Conservation (phyloP, 2,888 invertebrate genomes). For the Coleophora deauratella region DNA sequence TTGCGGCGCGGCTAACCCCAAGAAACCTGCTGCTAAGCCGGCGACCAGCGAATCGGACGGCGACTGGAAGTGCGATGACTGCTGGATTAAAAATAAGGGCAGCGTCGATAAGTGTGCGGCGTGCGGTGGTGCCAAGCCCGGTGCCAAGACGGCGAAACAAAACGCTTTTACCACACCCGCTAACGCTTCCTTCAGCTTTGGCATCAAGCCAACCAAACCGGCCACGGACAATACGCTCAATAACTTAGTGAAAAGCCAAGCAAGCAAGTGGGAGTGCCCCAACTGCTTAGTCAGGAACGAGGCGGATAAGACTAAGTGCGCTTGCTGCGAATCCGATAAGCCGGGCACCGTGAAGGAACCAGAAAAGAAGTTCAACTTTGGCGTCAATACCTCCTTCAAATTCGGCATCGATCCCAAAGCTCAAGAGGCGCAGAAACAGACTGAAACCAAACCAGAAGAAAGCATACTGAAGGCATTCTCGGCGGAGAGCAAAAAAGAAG, state of each 20-base stretch:
- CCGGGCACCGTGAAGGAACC: constrained; percentile 21
- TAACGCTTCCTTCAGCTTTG: not conserved
- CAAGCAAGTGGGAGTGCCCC: constrained; percentile 48
- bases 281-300: constrained; percentile 49
- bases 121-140: constrained; percentile 33
- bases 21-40: constrained; percentile 1
- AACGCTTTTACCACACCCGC: not conserved
- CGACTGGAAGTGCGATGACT: constrained; percentile 40
- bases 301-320: constrained; percentile 32
- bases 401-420: constrained; percentile 46
- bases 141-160: constrained; percentile 11
- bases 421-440: constrained; percentile 25
- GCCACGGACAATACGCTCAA: constrained; percentile 22
- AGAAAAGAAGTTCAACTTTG: constrained; percentile 39
- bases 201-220: not conserved
- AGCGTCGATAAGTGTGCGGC: constrained; percentile 36
- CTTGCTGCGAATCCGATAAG: constrained; percentile 44
- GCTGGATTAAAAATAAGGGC: constrained; percentile 40
- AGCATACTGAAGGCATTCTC: not conserved
- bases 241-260: constrained; percentile 30
- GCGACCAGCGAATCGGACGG: constrained; percentile 4
- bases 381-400: constrained; percentile 36
- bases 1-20: constrained; percentile 31
- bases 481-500: constrained; percentile 20
- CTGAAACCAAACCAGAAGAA: constrained; percentile 14